A percentile compares a stretch with the other conserved stretches of the same genome.
Conservation (phyloP, 2,113 vertebrate genomes). For the Nothocercus nigrocapillus region DNA sequence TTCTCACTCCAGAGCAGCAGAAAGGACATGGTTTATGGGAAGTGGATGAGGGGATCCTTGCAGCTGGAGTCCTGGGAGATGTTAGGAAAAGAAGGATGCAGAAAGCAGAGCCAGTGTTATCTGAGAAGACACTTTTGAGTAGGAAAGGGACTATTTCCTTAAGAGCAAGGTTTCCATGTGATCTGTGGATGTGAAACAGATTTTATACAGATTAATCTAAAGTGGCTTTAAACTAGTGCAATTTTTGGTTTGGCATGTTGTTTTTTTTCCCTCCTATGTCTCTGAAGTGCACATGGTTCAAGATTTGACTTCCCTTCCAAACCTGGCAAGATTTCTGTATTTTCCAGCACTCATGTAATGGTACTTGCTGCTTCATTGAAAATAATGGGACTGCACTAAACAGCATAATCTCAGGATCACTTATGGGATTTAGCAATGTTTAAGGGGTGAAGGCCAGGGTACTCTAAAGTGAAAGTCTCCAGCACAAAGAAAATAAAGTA, state of each 20-base stretch:
- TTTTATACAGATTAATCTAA: neutral
- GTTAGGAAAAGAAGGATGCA: neutral
- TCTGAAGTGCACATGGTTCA: neutral
- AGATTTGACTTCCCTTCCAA: neutral
- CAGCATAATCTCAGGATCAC: neutral
- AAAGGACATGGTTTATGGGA: neutral
- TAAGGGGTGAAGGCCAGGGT: neutral
- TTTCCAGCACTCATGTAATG: neutral
- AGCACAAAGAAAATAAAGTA: neutral
- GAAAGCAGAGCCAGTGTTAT: neutral
- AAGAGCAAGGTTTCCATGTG: neutral
- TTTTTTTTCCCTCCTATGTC: neutral
- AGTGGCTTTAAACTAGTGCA: neutral
- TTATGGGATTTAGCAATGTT: neutral
- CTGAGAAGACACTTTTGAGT: accelerated
- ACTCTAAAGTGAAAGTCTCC: neutral
- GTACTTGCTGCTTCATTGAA: slow-evolving; percentile 48
- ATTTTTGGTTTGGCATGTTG: accelerated
- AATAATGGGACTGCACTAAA: slow-evolving; percentile 35
- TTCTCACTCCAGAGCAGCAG: neutral
- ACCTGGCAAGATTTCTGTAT: neutral
- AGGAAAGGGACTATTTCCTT: neutral
- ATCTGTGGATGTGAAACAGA: neutral
- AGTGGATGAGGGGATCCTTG: neutral
- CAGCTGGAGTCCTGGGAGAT: neutral